Base-by-base conservation (phyloP, 2,797 vertebrate genomes). In the Sibirionetta formosa region DNA sequence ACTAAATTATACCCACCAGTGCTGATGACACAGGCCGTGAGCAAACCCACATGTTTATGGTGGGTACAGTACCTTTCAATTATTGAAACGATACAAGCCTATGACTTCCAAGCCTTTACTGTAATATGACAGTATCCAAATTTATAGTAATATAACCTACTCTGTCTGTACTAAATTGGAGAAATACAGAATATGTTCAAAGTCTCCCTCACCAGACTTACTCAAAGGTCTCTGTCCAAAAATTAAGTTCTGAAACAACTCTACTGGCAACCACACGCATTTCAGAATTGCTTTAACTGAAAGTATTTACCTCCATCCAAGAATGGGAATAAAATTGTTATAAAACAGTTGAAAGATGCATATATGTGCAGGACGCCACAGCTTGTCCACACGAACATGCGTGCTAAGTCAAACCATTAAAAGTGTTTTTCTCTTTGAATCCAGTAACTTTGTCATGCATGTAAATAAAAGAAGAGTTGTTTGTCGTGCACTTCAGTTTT, bases 201-300 rank as follows among this genome's bases (percentile, higher is more conserved):
- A 80, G 20, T 29, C 24, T 63, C 42, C 46, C 36, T 86, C 51
- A 57, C 1, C 56, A 76, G 11, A 68, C 24, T 24, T 51, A 17
- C 29, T 78, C 14, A 66, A 29, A 88, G 84, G 42, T 31, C 60
- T 90, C 88, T 94, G 86, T 93, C 93, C 83, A 96, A 88, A 94
- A 93, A 64, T 20, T n/a, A 82, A 88, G 82, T 84, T 91, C 88
- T 94, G 90, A 96, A 94, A 57, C 35, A 85, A 84, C 15, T 22
- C 16, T 68, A 70, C 14, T 90, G 88, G 57, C 88, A 86, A 94
- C 42, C 33, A 64, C 14, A 33, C 16, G 11, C 40, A 66, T n/a
- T 57, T 82, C 54, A 93, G 33, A 88, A 90, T 50, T 65, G 71
- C 2, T 46, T 81, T 70, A 66, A 48, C 42, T 42, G 36, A 72